phyloP scores from a whole-genome alignment of 2,797 vertebrate genomes.

The Sarcoramphus papa region DNA sequence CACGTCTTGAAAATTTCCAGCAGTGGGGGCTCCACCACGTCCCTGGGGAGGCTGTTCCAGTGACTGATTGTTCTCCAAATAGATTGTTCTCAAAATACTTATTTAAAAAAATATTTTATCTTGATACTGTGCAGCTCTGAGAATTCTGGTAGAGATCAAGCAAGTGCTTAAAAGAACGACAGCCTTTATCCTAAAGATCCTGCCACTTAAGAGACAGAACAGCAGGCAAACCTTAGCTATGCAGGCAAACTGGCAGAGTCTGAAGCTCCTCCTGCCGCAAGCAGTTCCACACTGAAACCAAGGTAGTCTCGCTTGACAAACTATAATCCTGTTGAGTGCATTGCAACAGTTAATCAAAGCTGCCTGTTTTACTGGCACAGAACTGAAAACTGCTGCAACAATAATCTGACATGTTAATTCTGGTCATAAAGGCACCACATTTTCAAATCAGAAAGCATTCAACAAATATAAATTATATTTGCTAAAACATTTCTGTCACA shows the following conservation, averaged over 20 bases:
- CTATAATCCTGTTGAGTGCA: not conserved
- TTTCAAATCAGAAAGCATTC: not conserved
- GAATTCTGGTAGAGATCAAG: not conserved
- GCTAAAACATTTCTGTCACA: not conserved
- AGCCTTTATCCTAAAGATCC: not conserved
- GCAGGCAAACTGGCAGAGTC: not conserved
- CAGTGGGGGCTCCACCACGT: rapidly evolving
- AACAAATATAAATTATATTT: not conserved
- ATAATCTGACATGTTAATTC: not conserved
- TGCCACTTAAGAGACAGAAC: not conserved
- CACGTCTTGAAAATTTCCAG: not conserved
- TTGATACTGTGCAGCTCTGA: not conserved
- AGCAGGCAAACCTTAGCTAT: not conserved
- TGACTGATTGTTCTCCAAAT: not conserved
- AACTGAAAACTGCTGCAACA: not conserved
- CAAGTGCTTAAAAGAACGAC: not conserved
- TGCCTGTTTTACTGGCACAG: not conserved
- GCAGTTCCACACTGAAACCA: not conserved
- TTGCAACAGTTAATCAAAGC: not conserved
- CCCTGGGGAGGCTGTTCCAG: not conserved
- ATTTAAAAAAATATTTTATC: not conserved
- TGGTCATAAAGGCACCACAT: not conserved
- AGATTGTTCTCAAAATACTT: not conserved
- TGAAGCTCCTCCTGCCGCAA: not conserved
- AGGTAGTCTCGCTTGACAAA: not conserved